Base-by-base conservation (phyloP, 2,888 invertebrate species). In the Brenthis ino region DNA sequence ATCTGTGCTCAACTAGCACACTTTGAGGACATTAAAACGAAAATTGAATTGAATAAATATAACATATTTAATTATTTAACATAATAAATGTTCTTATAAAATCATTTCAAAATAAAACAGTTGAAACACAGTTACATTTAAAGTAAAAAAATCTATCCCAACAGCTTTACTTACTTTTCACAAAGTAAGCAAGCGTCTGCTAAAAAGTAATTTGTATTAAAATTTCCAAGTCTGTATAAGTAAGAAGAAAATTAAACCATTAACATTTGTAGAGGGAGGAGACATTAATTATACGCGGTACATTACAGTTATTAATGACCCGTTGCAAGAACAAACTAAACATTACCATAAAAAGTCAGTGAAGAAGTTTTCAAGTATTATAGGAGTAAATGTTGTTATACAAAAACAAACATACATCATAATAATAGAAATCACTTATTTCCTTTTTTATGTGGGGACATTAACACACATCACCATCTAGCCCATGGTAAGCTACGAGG, bases 261-360 rank as follows among this genome's bases (percentile, higher is more conserved):
- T 50, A 57, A 47, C 33, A 57, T 56, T 56, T 16, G 56, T 37
- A 6, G 51, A 28, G n/a, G n/a, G n/a, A n/a, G n/a, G 2, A 37
- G 47, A 63, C 51, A 24, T 67, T 67, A 56, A 56, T 51, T 63
- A 67, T 51, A 11, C 50, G 56, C 65, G 16, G 56, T 12, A 63
- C 56, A 37, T 63, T 63, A 43, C 14, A 12, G 16, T 57, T 51
- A 63, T 61, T 63, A 63, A 63, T 37, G 56, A 43, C 55, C 56
- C 50, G 50, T 56, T n/a, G 43, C 43, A 43, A 53, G 20, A 57
- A 28, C 47, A 33, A 48, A 64, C 54, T 50, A 47, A 33, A 57
- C 12, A 6, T 20, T 33, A 6, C 11, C 28, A 57, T 28, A 6
- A n/a, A 50, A 50, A 43, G 11, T 11, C 37, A 65, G n/a, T 48